Conservation (phyloP, 2,888 invertebrate species). For the Tethea ocularis region DNA sequence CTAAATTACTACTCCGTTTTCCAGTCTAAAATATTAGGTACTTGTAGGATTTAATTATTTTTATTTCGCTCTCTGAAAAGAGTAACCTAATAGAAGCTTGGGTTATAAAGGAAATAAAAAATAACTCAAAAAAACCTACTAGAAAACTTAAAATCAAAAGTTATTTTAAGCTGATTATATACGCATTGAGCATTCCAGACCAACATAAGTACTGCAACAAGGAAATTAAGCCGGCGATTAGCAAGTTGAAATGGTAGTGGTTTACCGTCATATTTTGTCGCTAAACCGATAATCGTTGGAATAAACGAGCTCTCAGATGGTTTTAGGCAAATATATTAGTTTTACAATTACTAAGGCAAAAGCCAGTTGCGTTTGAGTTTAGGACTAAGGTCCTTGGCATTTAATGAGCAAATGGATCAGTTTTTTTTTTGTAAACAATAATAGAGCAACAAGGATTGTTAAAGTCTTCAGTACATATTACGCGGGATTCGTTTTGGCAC, state of each 20-base stretch:
- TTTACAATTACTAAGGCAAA: not conserved
- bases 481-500: constrained; percentile 22
- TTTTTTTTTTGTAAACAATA: not conserved
- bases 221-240: not conserved
- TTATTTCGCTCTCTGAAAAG: no score
- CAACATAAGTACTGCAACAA: not conserved
- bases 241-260: not conserved
- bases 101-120: no score
- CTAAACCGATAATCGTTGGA: not conserved
- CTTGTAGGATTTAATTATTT: no score
- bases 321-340: not conserved
- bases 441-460: constrained; percentile 11
- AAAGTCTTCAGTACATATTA: constrained; percentile 29
- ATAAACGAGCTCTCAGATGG: not conserved
- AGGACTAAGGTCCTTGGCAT: not conserved
- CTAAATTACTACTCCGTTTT: no score
- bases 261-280: not conserved
- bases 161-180: not conserved
- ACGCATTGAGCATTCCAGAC: not conserved
- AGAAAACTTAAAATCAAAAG: no score
- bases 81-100: no score
- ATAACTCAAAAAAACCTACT: no score
- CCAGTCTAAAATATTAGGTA: no score
- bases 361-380: not conserved
- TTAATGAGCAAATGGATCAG: not conserved